phyloP scores from a whole-genome alignment of 2,888 invertebrate species.

The Polydrusus cervinus region DNA sequence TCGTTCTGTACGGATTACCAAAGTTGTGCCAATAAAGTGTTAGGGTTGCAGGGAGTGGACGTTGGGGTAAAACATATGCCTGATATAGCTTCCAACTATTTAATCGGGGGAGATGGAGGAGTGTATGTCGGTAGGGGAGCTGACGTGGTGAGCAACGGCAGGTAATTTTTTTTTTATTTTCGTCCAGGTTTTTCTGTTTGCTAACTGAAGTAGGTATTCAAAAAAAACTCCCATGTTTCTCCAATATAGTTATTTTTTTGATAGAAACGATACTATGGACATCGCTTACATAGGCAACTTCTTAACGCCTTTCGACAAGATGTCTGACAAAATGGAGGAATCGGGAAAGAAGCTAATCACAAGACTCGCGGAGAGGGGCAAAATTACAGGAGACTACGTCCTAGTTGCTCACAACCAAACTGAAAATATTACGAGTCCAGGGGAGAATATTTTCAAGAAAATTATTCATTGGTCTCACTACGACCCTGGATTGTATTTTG shows the following conservation, averaged over 20 bases:
- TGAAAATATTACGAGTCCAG: slow-evolving; percentile 71
- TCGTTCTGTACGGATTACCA: slow-evolving; percentile 69
- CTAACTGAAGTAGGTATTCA: too few species aligned
- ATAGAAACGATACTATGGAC: slow-evolving; percentile 38
- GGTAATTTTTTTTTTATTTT: slow-evolving; percentile 22
- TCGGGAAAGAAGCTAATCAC: slow-evolving; percentile 70
- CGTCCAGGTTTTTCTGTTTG: too few species aligned
- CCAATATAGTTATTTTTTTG: too few species aligned
- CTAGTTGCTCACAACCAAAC: slow-evolving; percentile 75
- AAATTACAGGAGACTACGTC: slow-evolving; percentile 70
- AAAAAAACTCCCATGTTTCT: too few species aligned
- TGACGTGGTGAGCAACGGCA: slow-evolving; percentile 61
- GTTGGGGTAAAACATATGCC: slow-evolving; percentile 61
- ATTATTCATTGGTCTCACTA: slow-evolving; percentile 74
- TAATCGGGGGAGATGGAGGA: slow-evolving; percentile 84
- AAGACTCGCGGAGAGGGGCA: slow-evolving; percentile 69
- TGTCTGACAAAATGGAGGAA: slow-evolving; percentile 70
- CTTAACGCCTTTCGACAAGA: slow-evolving; percentile 63
- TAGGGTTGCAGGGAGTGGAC: slow-evolving; percentile 70
- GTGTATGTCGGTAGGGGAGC: slow-evolving; percentile 79
- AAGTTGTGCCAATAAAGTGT: slow-evolving; percentile 72
- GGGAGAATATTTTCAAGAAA: slow-evolving; percentile 71
- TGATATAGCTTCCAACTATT: slow-evolving; percentile 72
- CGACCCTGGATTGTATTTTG: slow-evolving; percentile 38
- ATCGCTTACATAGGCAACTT: slow-evolving; percentile 47